Evolutionary conservation across 53 echinoderm and acorn worm genomes (phyloP), one percentile per base, ranked within the genome.

Genomic region (Mesocentrotus franciscanus): DNA sequence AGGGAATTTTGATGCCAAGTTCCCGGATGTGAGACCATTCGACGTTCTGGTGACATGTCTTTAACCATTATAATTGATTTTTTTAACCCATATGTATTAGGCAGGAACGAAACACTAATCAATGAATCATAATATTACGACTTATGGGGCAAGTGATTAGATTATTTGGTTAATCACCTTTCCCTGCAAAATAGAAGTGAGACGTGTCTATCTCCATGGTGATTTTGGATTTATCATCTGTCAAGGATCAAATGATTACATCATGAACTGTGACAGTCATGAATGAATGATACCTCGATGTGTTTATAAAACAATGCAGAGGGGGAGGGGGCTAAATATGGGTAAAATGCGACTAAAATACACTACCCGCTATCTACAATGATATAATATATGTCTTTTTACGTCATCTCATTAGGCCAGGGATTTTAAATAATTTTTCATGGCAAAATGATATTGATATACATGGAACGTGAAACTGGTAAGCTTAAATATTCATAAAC

Each of bases 11-110:
- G 7, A 42, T 81, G 42, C 18, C 81, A 81, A 81, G 42, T 81
- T 81, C 81, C 81, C 81, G 81, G 81, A 81, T 81, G 81, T 81
- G 42, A 39, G 81, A 33, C 81, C 42, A 42, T 81, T 39, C 30
- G 74, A 74, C 74, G 32, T 74, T 27, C 30, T 32, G 32, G 74
- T 29, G 29, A 18, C 32, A 81, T 20, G 2, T 42, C 81, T 10
- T 4, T 81, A 42, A 81, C 36, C 81, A 17, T 14, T 42, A 39
- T 74, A 32, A 24, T 8, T 26, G 71, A n/a, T 24, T 42, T 2
- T 81, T 18, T 26, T 36, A 9, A 33, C 33, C 16, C 13, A 81
- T 42, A 33, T 39, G 16, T 36, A 33, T 8, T 10, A 81, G 81
- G 81, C 15, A 42, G 81, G 81, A 81, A 17, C 14, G 18, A 42